Conservation (phyloP, 2,888 invertebrate species). For the Drosophila rellima region DNA sequence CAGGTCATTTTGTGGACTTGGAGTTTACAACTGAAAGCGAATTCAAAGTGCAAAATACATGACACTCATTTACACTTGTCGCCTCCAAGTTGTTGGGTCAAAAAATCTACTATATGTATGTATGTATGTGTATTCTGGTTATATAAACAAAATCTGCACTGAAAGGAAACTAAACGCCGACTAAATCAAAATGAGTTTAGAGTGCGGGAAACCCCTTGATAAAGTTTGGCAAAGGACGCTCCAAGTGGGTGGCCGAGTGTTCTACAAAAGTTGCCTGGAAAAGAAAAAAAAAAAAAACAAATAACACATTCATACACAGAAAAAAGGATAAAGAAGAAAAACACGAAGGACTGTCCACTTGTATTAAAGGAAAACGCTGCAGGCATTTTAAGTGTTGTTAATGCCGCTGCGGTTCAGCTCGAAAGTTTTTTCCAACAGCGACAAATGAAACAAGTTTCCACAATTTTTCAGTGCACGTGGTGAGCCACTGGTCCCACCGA, state of each 20-base stretch:
- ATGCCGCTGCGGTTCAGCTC: slow-evolving; percentile 69
- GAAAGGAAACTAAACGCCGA: slow-evolving; percentile 64
- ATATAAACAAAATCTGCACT: slow-evolving; percentile 51
- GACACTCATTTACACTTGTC: slow-evolving; percentile 74
- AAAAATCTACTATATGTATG: slow-evolving; percentile 19
- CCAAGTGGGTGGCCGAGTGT: slow-evolving; percentile 58
- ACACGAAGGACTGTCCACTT: slow-evolving; percentile 69
- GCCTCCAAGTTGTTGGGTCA: slow-evolving; percentile 27
- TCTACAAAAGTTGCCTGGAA: slow-evolving; percentile 51
- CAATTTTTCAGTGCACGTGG: slow-evolving; percentile 65
- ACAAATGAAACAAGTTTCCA: slow-evolving; percentile 76
- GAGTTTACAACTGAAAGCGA: slow-evolving; percentile 28
- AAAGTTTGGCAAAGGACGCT: slow-evolving; percentile 57
- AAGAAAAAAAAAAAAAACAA: slow-evolving; percentile 16
- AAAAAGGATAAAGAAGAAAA: slow-evolving; percentile 37
- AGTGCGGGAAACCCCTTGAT: slow-evolving; percentile 54
- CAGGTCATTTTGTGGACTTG: slow-evolving; percentile 19
- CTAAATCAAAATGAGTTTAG: slow-evolving; percentile 73
- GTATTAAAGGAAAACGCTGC: slow-evolving; percentile 78
- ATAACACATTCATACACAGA: slow-evolving; percentile 10
- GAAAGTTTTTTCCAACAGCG: slow-evolving; percentile 67
- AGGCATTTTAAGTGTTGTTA: slow-evolving; percentile 80
- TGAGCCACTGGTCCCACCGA: slow-evolving; percentile 51
- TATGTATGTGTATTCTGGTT: slow-evolving; percentile 24
- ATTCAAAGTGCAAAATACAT: slow-evolving; percentile 60